Base-by-base conservation (phyloP, 2,888 invertebrate species). In the Aphodius granarius region DNA sequence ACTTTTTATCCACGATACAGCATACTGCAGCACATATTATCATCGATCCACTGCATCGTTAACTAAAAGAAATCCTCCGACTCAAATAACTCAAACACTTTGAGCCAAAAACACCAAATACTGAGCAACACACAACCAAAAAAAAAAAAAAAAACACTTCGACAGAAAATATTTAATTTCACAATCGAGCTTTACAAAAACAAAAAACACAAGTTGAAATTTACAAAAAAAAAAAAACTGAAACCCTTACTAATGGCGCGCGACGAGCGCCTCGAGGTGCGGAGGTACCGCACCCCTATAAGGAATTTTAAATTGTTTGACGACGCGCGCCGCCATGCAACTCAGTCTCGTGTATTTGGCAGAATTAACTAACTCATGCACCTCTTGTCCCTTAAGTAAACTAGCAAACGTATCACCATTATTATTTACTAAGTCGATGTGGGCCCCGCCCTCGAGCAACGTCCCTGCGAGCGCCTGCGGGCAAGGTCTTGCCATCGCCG, bases 311-410 rank as follows among this genome's bases (percentile, higher is more conserved):
- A 93, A 91, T 86, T 91, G 91, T 84, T 91, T 92, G 75, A 98
- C 93, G 3, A 93, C 92, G 79, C 93, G 90, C 13, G 97, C 96
- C 15, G 97, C 95, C 76, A 96, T 90, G 86, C 97, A 98, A 83
- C 94, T 93, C 80, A 98, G 91, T 77, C 93, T 92, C 68, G 94
- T 93, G 86, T 94, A 94, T 79, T 92, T 91, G 71, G 95, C 89
- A 5, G 94, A 93, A 87, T 94, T 94, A 66, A 95, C 91, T 79
- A 94, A 89, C 81, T 93, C 88, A 79, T 91, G 89, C 73, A 93
- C 88, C 68, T 88, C 84, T 71, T 76, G 76, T 73, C 75, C 76
- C 73, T 90, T 89, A 74, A 94, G 88, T 79, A 95, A 87, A 79
- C 91, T 90, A 80, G 92, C 91, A 81, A 95, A 95, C 0, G 95